Conservation (phyloP, 1,140 invertebrate species). For the Aphelinus atriplicis region DNA sequence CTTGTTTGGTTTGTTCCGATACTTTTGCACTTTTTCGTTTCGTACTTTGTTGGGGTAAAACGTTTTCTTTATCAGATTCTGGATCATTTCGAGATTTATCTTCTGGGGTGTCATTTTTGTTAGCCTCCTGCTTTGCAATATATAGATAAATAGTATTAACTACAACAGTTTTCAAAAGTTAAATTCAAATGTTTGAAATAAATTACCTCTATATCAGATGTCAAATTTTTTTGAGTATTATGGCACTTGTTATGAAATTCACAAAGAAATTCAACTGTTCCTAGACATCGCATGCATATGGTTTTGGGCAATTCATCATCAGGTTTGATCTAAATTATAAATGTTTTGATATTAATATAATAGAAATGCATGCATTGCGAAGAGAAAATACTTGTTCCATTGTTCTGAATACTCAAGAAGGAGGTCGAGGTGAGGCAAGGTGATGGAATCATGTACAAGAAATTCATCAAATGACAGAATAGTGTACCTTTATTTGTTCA, state of each 20-base stretch:
- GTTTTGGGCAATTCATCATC: constrained; percentile 49
- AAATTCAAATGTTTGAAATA: constrained; percentile 3
- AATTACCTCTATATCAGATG: constrained; percentile 37
- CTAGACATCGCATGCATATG: constrained; percentile 50
- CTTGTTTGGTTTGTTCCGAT: constrained; percentile 7
- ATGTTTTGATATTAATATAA: too few species aligned
- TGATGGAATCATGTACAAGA: too few species aligned
- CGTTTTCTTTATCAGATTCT: constrained; percentile 51
- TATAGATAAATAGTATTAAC: constrained; percentile 10
- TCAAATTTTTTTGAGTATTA: constrained; percentile 44
- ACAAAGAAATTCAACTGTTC: constrained; percentile 51
- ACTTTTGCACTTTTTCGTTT: constrained; percentile 35
- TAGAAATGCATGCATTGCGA: too few species aligned
- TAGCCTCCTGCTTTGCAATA: background rate
- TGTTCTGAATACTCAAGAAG: constrained; percentile 16
- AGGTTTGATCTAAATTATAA: constrained; percentile 45
- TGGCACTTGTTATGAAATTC: constrained; percentile 51
- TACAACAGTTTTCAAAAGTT: background rate
- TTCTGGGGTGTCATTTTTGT: constrained; percentile 10
- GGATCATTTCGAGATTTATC: constrained; percentile 31
- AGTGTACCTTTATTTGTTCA: constrained; percentile 54
- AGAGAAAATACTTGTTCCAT: background rate
- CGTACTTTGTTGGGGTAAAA: constrained; percentile 24
- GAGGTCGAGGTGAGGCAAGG: background rate
- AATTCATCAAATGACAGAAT: constrained; percentile 48